A percentile compares a stretch with the other conserved stretches of the same genome.
Evolutionary conservation across 2,797 vertebrate genomes (phyloP).

Genomic region (Odontamblyopus lacepedii): DNA sequence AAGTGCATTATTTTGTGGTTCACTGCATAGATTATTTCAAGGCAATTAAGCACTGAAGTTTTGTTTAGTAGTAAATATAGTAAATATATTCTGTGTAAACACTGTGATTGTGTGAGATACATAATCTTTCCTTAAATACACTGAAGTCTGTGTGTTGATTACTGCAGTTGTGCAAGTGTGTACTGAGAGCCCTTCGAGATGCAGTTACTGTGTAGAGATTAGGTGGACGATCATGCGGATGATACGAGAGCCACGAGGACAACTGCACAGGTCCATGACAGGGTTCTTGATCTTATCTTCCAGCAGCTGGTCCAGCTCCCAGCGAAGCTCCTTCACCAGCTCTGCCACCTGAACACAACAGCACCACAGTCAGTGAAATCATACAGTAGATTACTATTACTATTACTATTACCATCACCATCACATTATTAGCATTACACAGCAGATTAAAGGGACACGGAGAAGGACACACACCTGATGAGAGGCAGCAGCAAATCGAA

Average conservation of each 20-base stretch:
- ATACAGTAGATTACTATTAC: not conserved
- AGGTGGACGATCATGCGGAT: slow-evolving; percentile 94
- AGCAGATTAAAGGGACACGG: not conserved
- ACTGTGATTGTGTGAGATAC: slow-evolving; percentile 23
- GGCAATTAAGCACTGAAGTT: slow-evolving; percentile 28
- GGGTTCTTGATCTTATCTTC: slow-evolving; percentile 96
- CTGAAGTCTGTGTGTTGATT: slow-evolving; percentile 23
- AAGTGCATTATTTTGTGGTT: slow-evolving; percentile 19
- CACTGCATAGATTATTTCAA: slow-evolving; percentile 45
- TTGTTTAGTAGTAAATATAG: slow-evolving; percentile 10
- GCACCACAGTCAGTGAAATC: slow-evolving; percentile 8
- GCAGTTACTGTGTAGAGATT: slow-evolving; percentile 87
- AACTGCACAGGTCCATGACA: slow-evolving; percentile 89
- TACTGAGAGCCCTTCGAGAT: slow-evolving; percentile 21
- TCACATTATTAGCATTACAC: no score
- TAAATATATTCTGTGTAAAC: slow-evolving; percentile 21
- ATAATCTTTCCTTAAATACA: slow-evolving; percentile 5
- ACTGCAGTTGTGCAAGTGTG: slow-evolving; percentile 21
- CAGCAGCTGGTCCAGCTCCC: slow-evolving; percentile 92
- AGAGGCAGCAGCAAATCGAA: slow-evolving; percentile 89
- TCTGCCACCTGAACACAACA: slow-evolving; percentile 85
- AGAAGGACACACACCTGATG: slow-evolving; percentile 82
- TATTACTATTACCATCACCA: no score
- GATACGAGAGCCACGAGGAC: slow-evolving; percentile 93
- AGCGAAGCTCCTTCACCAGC: slow-evolving; percentile 91